Base-by-base conservation (phyloP, 1,140 invertebrate species). In the Trachymyrmex cornetzi region DNA sequence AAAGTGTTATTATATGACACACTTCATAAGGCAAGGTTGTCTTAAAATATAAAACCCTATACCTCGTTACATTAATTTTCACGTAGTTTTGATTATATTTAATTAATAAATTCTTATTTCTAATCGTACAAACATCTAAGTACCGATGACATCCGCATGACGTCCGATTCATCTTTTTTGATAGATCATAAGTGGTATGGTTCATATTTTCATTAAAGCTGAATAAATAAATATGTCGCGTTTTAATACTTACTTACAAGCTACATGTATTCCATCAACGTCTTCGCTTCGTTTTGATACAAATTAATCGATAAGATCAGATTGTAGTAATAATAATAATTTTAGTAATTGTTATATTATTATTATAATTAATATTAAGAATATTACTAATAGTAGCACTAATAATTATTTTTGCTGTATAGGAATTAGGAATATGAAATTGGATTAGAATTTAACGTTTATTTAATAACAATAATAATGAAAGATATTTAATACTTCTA, bases 161-260 rank as follows among this genome's bases (percentile, higher is more conserved):
- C 63, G 59, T 38, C 38, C 44, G 48, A n/a, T 87, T 74, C 16
- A 63, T 59, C 16, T 77, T n/a, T 44, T 34, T 66, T 57, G 48
- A 69, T 44, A 64, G 7, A 48, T 77, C 22, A 19, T 55, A 63
- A 72, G 77, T 91, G 87, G 72, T 90, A 90, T 89, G 66, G 77
- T 88, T 80, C 88, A 61, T 82, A 80, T 88, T 87, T 88, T 71
- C 80, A 87, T 88, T 88, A 53, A 91, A 92, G 86, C 89, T 89
- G 87, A 94, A 94, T 94, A 94, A 94, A 94, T 94, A 93, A 92
- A 91, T 93, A 92, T 71, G 50, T 87, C 44, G 82, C 57, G 14
- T 89, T 90, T 86, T 89, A 90, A 89, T 88, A 92, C 88, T 89
- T 85, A 92, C 87, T 89, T 85, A 61, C 64, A 79, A 72, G 44